Conservation (phyloP, 2,888 invertebrate genomes). For the Campoplex nolae region DNA sequence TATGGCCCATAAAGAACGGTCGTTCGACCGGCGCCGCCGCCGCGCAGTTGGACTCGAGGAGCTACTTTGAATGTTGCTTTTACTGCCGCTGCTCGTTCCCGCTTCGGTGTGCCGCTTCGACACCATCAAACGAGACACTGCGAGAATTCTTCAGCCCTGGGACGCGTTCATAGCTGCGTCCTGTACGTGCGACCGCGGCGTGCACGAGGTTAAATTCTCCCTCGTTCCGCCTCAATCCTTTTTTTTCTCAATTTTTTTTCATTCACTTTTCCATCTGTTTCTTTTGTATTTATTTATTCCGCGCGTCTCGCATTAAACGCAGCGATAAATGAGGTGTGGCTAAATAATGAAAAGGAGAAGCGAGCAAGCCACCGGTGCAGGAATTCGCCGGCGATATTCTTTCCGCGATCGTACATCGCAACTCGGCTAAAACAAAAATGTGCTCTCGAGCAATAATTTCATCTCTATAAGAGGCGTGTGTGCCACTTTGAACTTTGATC, state of each 20-base stretch:
- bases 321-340: constrained; percentile 27
- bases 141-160: constrained; percentile 21
- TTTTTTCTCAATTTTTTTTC: background rate
- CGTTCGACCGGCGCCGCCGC: constrained; percentile 77
- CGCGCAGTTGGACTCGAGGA: constrained; percentile 64
- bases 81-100: constrained; percentile 74
- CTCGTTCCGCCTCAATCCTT: background rate
- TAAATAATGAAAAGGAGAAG: constrained; percentile 25
- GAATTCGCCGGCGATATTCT: constrained; percentile 37
- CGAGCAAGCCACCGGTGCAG: background rate
- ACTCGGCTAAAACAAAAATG: background rate
- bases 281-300: background rate
- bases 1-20: constrained; percentile 78
- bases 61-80: constrained; percentile 80
- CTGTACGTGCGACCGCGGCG: constrained; percentile 11
- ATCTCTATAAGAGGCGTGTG: constrained; percentile 3
- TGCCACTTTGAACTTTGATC: constrained; percentile 28
- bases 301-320: constrained; percentile 3
- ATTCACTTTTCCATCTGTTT: background rate
- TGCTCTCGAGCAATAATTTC: constrained; percentile 11
- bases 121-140: constrained; percentile 22
- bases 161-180: constrained; percentile 51
- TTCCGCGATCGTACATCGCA: background rate
- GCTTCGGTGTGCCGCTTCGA: constrained; percentile 35
- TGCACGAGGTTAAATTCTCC: background rate